phyloP scores from a whole-genome alignment of 2,113 vertebrate genomes.

The Thryonomys swinderianus region DNA sequence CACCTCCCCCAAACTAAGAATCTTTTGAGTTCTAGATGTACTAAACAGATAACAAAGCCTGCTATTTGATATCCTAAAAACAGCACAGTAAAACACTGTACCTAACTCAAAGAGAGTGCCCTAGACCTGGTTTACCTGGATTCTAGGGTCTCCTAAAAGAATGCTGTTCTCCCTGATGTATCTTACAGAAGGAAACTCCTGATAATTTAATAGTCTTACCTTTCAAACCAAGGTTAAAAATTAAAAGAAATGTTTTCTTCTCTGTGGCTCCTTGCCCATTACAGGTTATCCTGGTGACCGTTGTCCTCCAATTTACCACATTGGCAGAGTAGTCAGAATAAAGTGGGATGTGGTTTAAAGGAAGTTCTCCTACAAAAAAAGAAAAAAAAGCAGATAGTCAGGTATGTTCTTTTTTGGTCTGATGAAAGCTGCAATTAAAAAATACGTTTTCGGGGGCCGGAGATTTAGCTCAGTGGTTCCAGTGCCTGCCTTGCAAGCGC shows the following conservation, averaged over 20 bases:
- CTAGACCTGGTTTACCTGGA: not conserved
- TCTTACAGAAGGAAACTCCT: conserved; percentile 33
- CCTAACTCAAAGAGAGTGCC: not conserved
- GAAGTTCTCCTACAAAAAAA: conserved; percentile 79
- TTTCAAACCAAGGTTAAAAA: conserved; percentile 91
- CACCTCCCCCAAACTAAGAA: not conserved
- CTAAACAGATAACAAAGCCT: not conserved
- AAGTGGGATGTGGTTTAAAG: conserved; percentile 73
- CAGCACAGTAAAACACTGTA: not conserved
- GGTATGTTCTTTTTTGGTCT: not conserved
- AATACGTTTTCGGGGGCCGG: not conserved
- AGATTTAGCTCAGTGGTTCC: too few species aligned
- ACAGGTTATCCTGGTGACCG: conserved; percentile 91
- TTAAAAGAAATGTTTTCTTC: conserved; percentile 90
- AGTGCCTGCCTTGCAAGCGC: too few species aligned
- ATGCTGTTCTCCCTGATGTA: not conserved
- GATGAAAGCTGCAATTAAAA: not conserved
- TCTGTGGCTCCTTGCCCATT: conserved; percentile 96
- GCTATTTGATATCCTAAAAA: not conserved
- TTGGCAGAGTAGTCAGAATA: conserved; percentile 82
- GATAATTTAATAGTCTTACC: conserved; percentile 87
- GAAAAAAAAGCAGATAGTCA: conserved; percentile 75
- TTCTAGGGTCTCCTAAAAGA: not conserved
- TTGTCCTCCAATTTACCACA: conserved; percentile 84
- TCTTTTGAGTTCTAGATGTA: not conserved